These are phyloP conservation scores for Scaptomyza hsui DNA, from an alignment of 1,140 invertebrate genomes.

Conservation along the genomic window DNA sequence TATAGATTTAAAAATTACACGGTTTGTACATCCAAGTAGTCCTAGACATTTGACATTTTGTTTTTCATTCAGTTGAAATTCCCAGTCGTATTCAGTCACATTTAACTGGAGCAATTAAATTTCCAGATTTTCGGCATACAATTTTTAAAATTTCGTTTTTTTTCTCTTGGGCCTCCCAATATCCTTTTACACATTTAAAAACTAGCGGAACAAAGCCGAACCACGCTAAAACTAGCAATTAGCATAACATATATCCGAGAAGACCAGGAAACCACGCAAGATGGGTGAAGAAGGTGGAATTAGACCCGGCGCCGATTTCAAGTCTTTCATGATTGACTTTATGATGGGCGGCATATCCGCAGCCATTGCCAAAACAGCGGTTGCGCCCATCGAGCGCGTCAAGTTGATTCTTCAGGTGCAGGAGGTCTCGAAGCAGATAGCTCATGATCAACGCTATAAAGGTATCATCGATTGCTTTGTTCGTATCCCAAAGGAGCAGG, in stretches of 20 bases:
- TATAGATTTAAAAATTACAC: too few relatives aligned
- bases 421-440: constrained; percentile 92
- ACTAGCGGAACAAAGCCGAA: background rate
- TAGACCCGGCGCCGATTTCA: constrained; percentile 43
- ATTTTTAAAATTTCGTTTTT: constrained; percentile 6
- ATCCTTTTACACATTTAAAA: background rate
- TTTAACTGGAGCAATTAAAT: constrained; percentile 3
- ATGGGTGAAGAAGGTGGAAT: constrained; percentile 84
- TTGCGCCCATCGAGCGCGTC: constrained; percentile 96
- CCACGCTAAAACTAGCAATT: too few relatives aligned
- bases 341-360: constrained; percentile 94
- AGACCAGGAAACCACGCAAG: constrained; percentile 1
- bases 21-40: constrained; percentile 13
- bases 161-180: constrained; percentile 3
- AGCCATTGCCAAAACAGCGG: constrained; percentile 93
- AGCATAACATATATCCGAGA: too few relatives aligned
- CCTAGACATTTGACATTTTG: background rate
- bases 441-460: constrained; percentile 91
- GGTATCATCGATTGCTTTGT: constrained; percentile 85
- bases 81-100: background rate
- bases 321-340: constrained; percentile 89
- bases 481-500: constrained; percentile 93
- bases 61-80: constrained; percentile 3
- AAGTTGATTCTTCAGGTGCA: constrained; percentile 96
- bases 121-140: constrained; percentile 3